Conservation (phyloP, 2,888 invertebrate genomes). For the Nycteola revayana region DNA sequence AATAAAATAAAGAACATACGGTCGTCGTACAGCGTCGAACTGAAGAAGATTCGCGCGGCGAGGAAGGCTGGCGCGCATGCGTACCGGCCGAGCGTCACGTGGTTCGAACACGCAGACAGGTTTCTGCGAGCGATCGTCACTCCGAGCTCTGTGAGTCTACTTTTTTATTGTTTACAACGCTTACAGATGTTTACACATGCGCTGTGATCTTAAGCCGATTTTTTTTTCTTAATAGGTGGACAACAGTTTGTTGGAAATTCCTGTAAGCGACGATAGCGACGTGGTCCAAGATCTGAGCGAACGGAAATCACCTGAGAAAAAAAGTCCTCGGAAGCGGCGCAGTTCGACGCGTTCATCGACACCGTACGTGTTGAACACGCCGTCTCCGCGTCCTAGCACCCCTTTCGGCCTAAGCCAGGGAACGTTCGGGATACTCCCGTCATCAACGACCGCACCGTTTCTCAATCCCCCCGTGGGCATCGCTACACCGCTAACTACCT, state of each 20-base stretch:
- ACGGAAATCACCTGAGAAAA: slow-evolving; percentile 73
- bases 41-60: slow-evolving; percentile 80
- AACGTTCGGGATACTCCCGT: slow-evolving; percentile 66
- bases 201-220: slow-evolving; percentile 31
- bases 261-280: slow-evolving; percentile 75
- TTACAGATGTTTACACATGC: slow-evolving; percentile 43
- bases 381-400: slow-evolving; percentile 71
- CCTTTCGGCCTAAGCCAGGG: slow-evolving; percentile 69
- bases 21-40: slow-evolving; percentile 77
- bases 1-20: slow-evolving; percentile 80
- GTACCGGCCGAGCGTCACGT: slow-evolving; percentile 80
- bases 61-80: slow-evolving; percentile 79
- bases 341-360: slow-evolving; percentile 73
- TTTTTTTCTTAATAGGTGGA: slow-evolving; percentile 64
- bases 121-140: slow-evolving; percentile 80
- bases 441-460: slow-evolving; percentile 64
- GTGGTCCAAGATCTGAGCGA: slow-evolving; percentile 74
- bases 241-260: slow-evolving; percentile 71
- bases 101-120: slow-evolving; percentile 81
- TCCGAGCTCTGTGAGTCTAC: slow-evolving; percentile 74
- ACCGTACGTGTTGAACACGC: slow-evolving; percentile 74
- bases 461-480: slow-evolving; percentile 76
- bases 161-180: slow-evolving; percentile 43
- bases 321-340: slow-evolving; percentile 70
- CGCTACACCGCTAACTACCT: slow-evolving; percentile 72